Percentiles rank a stretch among this genome's conserved stretches.
These are phyloP conservation scores for Aegypius monachus DNA, from an alignment of 2,113 vertebrate species.

Conservation along the genomic window DNA sequence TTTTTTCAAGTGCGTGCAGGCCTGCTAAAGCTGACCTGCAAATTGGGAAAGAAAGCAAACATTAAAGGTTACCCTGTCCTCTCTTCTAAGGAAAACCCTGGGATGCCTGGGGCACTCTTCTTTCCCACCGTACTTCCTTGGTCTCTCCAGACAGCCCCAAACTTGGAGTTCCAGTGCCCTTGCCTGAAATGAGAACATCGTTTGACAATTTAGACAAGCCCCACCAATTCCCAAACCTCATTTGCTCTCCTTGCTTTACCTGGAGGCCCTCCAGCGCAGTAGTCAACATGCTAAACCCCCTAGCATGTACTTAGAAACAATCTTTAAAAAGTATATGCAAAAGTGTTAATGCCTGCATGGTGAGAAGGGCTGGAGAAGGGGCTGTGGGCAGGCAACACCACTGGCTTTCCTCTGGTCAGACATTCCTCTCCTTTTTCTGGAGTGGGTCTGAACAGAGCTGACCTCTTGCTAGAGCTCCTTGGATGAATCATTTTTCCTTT, in stretches of 20 bases:
- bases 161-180: neutral
- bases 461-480: neutral
- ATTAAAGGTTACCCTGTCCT: neutral
- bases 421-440: neutral
- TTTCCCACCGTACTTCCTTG: neutral
- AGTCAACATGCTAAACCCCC: neutral
- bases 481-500: neutral
- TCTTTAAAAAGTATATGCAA: neutral
- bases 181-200: neutral
- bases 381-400: neutral
- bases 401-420: neutral
- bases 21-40: slow-evolving; percentile 33
- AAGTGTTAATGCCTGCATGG: neutral
- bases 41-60: neutral
- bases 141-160: neutral
- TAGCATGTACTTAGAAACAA: neutral
- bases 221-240: neutral
- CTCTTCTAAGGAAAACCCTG: neutral
- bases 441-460: neutral
- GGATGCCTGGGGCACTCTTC: neutral
- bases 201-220: neutral
- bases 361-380: neutral
- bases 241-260: neutral
- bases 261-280: neutral
- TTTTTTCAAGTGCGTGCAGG: slow-evolving; percentile 22